Conservation (phyloP, 2,888 invertebrate species). For the Sinopyrophorus schimmeli region DNA sequence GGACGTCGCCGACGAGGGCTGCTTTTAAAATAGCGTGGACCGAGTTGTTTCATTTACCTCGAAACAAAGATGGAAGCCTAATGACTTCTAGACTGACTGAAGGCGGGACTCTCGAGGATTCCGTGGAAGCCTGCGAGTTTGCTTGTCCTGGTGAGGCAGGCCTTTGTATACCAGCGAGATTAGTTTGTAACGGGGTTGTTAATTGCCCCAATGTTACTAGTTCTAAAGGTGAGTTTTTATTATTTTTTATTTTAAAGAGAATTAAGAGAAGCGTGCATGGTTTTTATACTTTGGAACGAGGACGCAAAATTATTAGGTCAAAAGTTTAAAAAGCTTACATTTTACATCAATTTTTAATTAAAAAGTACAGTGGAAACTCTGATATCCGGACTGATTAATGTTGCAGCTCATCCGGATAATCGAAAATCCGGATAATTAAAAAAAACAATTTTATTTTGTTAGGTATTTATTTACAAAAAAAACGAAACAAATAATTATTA, state of each 20-base stretch:
- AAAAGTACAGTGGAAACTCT: no score
- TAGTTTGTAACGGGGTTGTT: conserved; percentile 85
- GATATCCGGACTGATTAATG: no score
- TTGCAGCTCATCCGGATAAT: no score
- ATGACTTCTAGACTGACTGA: conserved; percentile 78
- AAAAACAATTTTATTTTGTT: no score
- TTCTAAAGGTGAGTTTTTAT: conserved; percentile 50
- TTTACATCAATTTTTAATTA: neutral
- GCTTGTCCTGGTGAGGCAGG: conserved; percentile 84
- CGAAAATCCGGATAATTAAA: no score
- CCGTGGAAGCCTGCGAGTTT: conserved; percentile 75
- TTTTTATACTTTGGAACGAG: no score
- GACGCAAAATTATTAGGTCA: no score
- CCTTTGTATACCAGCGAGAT: conserved; percentile 79
- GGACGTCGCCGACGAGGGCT: conserved; percentile 77
- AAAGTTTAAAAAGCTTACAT: neutral
- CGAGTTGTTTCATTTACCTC: conserved; percentile 81
- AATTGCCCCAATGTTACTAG: conserved; percentile 80
- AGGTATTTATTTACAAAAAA: no score
- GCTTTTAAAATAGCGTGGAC: conserved; percentile 91
- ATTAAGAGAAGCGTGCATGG: no score
- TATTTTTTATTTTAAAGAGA: no score
- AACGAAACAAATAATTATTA: no score
- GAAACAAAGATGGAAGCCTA: conserved; percentile 78
- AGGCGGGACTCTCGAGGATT: conserved; percentile 53